Evolutionary conservation across 1,140 invertebrate species (phyloP), one percentile per base, ranked within the genome.

Genomic region (Drosophila malerkotliana): DNA sequence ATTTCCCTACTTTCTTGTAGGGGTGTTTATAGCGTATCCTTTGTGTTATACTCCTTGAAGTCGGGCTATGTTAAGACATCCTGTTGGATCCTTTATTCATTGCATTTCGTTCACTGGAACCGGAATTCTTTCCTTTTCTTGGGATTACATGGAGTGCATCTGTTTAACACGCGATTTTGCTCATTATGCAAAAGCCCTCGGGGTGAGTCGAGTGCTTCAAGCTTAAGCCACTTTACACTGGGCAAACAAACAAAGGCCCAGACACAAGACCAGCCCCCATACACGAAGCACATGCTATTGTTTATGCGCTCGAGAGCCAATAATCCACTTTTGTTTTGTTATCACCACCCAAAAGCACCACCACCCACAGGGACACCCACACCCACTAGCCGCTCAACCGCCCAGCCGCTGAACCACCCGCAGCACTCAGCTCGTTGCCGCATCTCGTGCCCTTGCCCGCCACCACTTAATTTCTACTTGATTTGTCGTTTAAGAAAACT

Each of bases 401-500:
- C 9, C 34, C 7, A 10, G n/a, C 34, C 34, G 12, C 37, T 24
- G 59, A 45, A 28, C 52, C 54, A 21, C 9, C 34, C 32, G 62
- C 41, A 61, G 53, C 49, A 71, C 67, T 44, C 55, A 53, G 57
- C 39, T 84, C 48, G 62, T 58, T 77, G 62, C 51, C 59, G 59
- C 53, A 18, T 54, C 71, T 62, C 54, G 32, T n/a, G 44, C 51
- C 60, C 72, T 63, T 30, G 47, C 68, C 82, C 64, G 78, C 77
- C 83, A 79, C 84, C 81, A 90, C 85, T 90, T 90, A 90, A 85
- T 85, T 90, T 90, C 85, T 85, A 90, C 87, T 90, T 90, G 87
- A 90, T 90, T 90, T 90, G 85, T 90, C 85, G 87, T 88, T 90
- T 90, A 90, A 90, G 85, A 85, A 90, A 90, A 90, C 87, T 90